Evolutionary conservation across 2,113 vertebrate genomes (phyloP).

Genomic region (Bucco capensis): DNA sequence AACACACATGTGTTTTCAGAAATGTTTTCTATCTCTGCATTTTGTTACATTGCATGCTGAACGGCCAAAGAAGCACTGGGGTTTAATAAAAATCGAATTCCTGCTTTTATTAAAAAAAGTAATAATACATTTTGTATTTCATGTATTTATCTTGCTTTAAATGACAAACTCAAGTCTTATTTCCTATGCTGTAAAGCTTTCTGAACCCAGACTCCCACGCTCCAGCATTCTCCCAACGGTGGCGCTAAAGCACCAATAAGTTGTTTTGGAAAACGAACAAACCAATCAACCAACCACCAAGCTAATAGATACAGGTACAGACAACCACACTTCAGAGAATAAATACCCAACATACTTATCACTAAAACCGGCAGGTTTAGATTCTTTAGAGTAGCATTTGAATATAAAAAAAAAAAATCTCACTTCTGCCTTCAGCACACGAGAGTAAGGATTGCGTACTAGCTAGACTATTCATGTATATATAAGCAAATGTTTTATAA

Average conservation of each 20-base stretch:
- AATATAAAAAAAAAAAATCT: background rate
- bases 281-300: too few species aligned
- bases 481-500: background rate
- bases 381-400: background rate
- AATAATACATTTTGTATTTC: background rate
- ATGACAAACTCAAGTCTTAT: background rate
- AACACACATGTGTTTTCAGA: background rate
- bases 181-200: background rate
- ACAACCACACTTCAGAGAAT: background rate
- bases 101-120: slow-evolving; percentile 19
- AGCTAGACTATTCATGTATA: background rate
- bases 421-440: background rate
- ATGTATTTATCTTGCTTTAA: background rate
- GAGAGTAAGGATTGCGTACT: background rate
- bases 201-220: background rate
- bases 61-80: background rate
- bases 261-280: background rate
- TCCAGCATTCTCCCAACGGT: background rate
- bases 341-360: background rate
- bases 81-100: background rate
- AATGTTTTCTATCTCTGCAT: background rate
- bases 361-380: background rate
- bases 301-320: background rate
- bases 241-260: slow-evolving; percentile 19
- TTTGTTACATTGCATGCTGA: background rate